These are phyloP conservation scores for Bujurquina vittata DNA, from an alignment of 2,113 vertebrate genomes.

Conservation along the genomic window DNA sequence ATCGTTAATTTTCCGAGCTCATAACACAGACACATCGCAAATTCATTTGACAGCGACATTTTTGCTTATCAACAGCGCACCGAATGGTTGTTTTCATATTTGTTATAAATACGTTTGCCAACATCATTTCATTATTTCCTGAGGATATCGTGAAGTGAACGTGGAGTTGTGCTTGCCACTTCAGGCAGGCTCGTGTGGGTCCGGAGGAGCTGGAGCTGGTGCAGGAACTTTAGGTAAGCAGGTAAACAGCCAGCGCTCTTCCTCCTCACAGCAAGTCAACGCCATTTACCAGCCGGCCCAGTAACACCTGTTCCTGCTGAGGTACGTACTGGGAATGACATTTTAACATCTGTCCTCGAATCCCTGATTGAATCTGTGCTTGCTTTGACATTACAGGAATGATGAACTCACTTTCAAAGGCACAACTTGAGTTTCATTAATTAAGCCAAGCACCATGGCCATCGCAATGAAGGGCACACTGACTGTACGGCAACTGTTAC, in stretches of 20 bases:
- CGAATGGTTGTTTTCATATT: constrained; percentile 1
- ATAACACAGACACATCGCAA: not conserved
- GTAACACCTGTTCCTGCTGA: constrained; percentile 43
- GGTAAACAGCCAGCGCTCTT: constrained; percentile 19
- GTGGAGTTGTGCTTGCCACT: no score
- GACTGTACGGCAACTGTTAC: not conserved
- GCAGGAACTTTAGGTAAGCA: constrained; percentile 12
- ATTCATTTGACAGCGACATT: constrained; percentile 27
- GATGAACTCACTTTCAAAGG: constrained; percentile 32
- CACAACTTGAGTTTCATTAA: constrained; percentile 35
- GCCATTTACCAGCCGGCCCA: constrained; percentile 13
- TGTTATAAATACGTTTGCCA: constrained; percentile 8
- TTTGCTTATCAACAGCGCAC: constrained; percentile 14
- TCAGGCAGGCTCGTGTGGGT: not conserved
- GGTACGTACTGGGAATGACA: constrained; percentile 23
- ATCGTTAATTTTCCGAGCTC: constrained; percentile 49
- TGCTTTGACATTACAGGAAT: constrained; percentile 10
- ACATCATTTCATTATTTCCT: constrained; percentile 19
- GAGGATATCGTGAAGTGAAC: not conserved
- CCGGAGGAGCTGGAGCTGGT: not conserved
- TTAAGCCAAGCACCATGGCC: constrained; percentile 2
- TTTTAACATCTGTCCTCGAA: constrained; percentile 49
- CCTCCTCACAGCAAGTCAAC: constrained; percentile 24
- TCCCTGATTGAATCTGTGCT: not conserved
- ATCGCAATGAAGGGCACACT: constrained; percentile 28